A percentile compares a stretch with the other conserved stretches of the same genome.
These are phyloP conservation scores for Smutsia gigantea DNA, from an alignment of 2,797 vertebrate species.

Conservation along the genomic window DNA sequence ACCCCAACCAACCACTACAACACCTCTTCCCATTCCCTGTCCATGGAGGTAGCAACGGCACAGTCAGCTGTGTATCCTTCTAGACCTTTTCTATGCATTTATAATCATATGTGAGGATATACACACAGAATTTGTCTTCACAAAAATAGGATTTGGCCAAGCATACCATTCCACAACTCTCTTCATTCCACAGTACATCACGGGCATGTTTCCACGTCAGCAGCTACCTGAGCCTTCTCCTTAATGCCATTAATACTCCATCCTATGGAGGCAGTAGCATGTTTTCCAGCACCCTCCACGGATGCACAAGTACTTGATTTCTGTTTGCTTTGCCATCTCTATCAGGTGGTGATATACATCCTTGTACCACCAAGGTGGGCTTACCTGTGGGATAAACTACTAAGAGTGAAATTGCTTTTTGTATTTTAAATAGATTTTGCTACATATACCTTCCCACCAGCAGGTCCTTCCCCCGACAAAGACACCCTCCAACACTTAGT, in stretches of 20 bases:
- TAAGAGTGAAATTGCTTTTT: not conserved
- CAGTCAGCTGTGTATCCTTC: not conserved
- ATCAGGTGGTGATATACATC: not conserved
- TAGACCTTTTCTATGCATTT: not conserved
- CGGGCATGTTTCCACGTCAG: not conserved
- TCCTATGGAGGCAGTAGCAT: not conserved
- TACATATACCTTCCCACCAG: not conserved
- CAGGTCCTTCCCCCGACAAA: fast-evolving
- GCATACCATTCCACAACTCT: not conserved
- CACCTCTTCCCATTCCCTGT: not conserved
- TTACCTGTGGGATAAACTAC: not conserved
- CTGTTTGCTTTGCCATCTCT: not conserved
- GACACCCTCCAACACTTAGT: not conserved
- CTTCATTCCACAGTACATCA: not conserved
- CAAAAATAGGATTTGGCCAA: not conserved
- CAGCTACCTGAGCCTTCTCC: not conserved
- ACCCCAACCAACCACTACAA: not conserved
- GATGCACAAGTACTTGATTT: not conserved
- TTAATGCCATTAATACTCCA: not conserved
- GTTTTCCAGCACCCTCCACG: not conserved
- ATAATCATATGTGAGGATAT: not conserved
- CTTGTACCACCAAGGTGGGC: not conserved
- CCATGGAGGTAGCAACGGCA: not conserved
- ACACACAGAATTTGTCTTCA: not conserved
- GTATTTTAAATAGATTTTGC: not conserved